Percentiles rank a stretch among this genome's conserved stretches.
Evolutionary conservation across 2,888 invertebrate genomes (phyloP).

Genomic region (Drosophila multiciliata): DNA sequence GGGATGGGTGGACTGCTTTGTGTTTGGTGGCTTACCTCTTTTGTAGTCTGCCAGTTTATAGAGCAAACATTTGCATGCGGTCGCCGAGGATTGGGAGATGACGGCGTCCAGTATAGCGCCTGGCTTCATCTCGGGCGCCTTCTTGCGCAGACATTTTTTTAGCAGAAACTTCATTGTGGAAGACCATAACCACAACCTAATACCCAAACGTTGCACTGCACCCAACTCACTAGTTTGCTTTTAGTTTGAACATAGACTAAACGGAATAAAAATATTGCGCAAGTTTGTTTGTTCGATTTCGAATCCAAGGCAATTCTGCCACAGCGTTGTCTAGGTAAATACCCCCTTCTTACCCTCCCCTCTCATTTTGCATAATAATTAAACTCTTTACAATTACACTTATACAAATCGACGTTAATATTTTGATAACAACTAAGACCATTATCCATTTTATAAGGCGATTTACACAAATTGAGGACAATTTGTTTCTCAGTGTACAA

Average conservation of each 20-base stretch:
- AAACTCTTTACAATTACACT: background rate
- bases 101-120: constrained; percentile 95
- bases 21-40: constrained; percentile 87
- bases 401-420: background rate
- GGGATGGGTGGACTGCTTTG: background rate
- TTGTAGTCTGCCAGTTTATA: constrained; percentile 96
- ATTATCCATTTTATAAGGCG: background rate
- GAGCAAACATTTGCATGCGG: constrained; percentile 93
- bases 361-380: background rate
- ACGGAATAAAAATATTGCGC: constrained; percentile 16
- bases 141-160: constrained; percentile 84
- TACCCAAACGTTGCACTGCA: constrained; percentile 8
- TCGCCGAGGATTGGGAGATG: constrained; percentile 92
- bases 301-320: background rate
- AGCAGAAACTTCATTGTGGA: constrained; percentile 80
- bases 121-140: constrained; percentile 84
- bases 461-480: background rate
- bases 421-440: background rate
- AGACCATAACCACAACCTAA: constrained; percentile 12
- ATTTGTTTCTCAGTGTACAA: background rate
- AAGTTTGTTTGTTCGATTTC: constrained; percentile 70
- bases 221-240: constrained; percentile 47
- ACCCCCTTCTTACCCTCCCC: constrained; percentile 1
- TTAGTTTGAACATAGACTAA: background rate
- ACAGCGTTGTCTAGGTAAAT: constrained; percentile 47